These are phyloP conservation scores for Rhinatrema bivittatum DNA, from an alignment of 2,797 vertebrate genomes.

Conservation along the genomic window DNA sequence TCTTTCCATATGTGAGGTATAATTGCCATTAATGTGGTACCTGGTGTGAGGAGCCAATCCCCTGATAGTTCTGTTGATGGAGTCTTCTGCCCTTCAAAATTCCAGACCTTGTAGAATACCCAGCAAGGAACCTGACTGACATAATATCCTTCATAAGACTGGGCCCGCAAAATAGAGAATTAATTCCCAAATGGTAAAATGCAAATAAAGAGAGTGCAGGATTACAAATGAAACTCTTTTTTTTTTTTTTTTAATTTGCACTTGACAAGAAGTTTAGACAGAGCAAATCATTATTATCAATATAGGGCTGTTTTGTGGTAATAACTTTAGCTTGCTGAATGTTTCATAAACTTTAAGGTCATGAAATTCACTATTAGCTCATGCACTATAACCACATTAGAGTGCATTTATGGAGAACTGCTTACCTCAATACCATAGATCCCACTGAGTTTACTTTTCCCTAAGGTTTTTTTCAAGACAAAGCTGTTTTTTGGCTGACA, in stretches of 20 bases:
- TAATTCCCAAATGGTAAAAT: constrained; percentile 8
- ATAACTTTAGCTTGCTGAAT: constrained; percentile 12
- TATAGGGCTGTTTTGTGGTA: constrained; percentile 16
- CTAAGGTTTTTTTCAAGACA: background rate
- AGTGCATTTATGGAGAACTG: constrained; percentile 17
- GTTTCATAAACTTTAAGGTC: constrained; percentile 27
- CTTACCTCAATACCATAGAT: constrained; percentile 3
- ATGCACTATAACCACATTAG: background rate
- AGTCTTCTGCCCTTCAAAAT: background rate
- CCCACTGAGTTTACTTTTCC: background rate
- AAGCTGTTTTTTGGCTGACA: background rate
- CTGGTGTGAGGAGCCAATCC: background rate
- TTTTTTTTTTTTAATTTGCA: constrained; percentile 15
- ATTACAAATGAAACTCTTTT: background rate
- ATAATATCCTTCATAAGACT: background rate
- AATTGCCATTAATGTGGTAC: background rate
- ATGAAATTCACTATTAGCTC: constrained; percentile 15
- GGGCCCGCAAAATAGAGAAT: constrained; percentile 5
- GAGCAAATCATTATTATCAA: constrained; percentile 17
- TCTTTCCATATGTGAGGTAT: constrained; percentile 24
- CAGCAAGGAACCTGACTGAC: constrained; percentile 8
- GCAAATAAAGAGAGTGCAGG: constrained; percentile 16
- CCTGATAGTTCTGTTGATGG: background rate
- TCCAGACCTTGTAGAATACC: constrained; percentile 3
- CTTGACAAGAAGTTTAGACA: constrained; percentile 17